Conservation (phyloP, 2,888 invertebrate species). For the Tuberolachnus salignus region DNA sequence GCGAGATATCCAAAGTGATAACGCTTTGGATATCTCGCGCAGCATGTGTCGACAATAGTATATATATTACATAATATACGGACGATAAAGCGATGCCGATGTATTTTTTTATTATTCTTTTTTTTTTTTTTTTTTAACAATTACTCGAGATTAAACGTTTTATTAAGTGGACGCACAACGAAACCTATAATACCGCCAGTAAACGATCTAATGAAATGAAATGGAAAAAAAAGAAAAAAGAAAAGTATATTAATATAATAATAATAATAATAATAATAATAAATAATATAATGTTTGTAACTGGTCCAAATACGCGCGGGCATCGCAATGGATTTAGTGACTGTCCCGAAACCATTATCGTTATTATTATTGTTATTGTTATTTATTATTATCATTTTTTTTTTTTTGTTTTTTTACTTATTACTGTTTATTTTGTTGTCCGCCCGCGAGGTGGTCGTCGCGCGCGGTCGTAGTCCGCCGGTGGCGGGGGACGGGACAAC, state of each 20-base stretch:
- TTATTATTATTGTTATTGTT: constrained; percentile 17
- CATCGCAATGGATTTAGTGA: no score
- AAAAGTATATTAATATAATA: no score
- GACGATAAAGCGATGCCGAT: neutral
- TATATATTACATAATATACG: neutral
- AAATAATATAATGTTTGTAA: neutral
- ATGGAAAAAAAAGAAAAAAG: no score
- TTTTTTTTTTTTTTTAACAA: neutral
- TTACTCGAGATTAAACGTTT: neutral
- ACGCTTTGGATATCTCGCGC: neutral
- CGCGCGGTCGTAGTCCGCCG: no score
- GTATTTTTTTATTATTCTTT: no score
- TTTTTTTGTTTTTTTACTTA: neutral
- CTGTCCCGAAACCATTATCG: neutral
- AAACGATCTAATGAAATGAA: no score
- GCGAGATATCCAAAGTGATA: no score
- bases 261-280: no score
- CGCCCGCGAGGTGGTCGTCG: neutral
- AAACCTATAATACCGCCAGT: neutral
- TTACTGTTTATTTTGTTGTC: constrained; percentile 20
- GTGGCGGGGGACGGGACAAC: neutral
- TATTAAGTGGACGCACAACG: neutral
- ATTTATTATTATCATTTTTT: neutral
- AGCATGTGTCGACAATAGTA: neutral
- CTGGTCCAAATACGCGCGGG: no score